phyloP scores from a whole-genome alignment of 1,140 invertebrate species.

The Agraylea sexmaculata region DNA sequence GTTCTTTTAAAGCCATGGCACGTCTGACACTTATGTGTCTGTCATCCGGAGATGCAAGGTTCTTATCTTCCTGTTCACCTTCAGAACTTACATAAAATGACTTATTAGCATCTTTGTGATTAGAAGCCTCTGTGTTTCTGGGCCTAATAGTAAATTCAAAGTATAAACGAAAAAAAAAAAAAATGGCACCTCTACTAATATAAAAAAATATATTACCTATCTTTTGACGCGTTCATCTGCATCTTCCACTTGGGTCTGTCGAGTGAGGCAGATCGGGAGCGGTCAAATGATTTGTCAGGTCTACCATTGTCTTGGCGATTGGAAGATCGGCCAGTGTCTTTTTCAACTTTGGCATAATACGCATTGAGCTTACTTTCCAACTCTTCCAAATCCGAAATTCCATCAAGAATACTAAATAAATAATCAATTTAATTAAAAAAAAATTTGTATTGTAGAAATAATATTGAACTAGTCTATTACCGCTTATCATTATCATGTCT shows the following conservation, averaged over 20 bases:
- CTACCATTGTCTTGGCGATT: constrained; percentile 29
- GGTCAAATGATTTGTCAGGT: constrained; percentile 16
- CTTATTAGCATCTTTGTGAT: constrained; percentile 26
- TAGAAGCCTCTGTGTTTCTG: constrained; percentile 38
- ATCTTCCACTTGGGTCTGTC: constrained; percentile 45
- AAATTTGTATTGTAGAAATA: neutral
- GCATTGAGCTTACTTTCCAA: constrained; percentile 63
- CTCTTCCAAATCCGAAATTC: constrained; percentile 59
- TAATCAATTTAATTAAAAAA: constrained; percentile 10
- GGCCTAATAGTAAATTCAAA: constrained; percentile 25
- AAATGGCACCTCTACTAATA: constrained; percentile 2
- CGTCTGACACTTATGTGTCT: constrained; percentile 44
- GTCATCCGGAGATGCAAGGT: constrained; percentile 25
- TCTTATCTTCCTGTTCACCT: constrained; percentile 22
- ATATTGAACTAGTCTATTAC: constrained; percentile 23
- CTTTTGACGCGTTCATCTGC: constrained; percentile 41
- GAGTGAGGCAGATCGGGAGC: constrained; percentile 25
- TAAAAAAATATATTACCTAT: constrained; percentile 26
- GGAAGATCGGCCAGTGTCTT: constrained; percentile 45
- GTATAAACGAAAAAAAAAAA: neutral
- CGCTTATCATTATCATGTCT: constrained; percentile 43
- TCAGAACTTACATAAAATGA: constrained; percentile 39
- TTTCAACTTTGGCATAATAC: constrained; percentile 67
- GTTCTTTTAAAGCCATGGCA: constrained; percentile 46
- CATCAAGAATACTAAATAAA: constrained; percentile 40